phyloP scores from a whole-genome alignment of 2,113 vertebrate species.

The Chaetorhynchus papuensis region DNA sequence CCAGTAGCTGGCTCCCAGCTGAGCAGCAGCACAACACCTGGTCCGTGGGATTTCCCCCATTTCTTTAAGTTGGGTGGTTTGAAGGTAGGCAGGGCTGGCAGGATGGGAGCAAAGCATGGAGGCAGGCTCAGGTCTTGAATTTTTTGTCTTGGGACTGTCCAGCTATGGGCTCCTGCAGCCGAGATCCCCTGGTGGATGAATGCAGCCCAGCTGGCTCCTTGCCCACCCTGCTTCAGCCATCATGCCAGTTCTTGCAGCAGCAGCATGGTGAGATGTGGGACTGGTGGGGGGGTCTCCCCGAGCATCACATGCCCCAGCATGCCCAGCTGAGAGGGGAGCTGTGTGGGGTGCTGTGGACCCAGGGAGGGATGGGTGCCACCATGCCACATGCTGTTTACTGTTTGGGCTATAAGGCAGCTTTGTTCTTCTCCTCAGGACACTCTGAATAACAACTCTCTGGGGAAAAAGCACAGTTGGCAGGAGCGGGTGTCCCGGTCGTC shows the following conservation, averaged over 20 bases:
- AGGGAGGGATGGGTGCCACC: not conserved
- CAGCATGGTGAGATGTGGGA: not conserved
- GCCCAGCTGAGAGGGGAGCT: not conserved
- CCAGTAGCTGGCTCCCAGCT: not conserved
- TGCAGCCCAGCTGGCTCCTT: not conserved
- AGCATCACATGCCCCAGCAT: not conserved
- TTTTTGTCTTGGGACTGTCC: not conserved
- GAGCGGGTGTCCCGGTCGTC: conserved; percentile 92
- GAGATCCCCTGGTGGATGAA: not conserved
- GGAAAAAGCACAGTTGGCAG: conserved; percentile 99
- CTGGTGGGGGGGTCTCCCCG: rapidly evolving
- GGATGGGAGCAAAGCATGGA: not conserved
- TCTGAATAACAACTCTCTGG: conserved; percentile 96
- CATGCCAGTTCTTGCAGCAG: not conserved
- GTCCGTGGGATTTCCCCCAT: not conserved
- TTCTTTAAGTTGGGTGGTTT: not conserved
- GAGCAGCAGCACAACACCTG: not conserved
- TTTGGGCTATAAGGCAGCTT: conserved; percentile 59
- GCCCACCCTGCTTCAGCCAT: not conserved
- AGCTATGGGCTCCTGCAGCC: not conserved
- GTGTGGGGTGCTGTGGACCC: not conserved
- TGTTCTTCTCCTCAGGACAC: conserved; percentile 86
- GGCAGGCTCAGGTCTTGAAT: not conserved
- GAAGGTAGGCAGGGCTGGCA: not conserved
- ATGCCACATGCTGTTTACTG: conserved; percentile 58